These are phyloP conservation scores for Callitettix versicolor DNA, from an alignment of 1,140 invertebrate species.

Conservation along the genomic window DNA sequence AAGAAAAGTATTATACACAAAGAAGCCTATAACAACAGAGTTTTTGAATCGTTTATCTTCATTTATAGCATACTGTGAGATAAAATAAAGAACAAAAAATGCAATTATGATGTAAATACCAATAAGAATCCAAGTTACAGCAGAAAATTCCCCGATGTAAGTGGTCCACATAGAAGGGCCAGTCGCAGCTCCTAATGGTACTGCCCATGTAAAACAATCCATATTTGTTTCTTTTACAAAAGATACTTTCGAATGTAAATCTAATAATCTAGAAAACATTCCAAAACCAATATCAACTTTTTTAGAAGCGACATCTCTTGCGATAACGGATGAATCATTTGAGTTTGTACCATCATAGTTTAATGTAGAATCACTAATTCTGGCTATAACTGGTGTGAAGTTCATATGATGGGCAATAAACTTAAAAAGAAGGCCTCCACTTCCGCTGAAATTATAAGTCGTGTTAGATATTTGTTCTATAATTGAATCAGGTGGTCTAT, in stretches of 20 bases:
- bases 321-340: conserved; percentile 18
- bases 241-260: conserved; percentile 16
- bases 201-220: conserved; percentile 28
- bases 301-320: conserved; percentile 12
- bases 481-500: conserved; percentile 23
- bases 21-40: conserved; percentile 12
- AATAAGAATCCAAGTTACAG: conserved; percentile 12
- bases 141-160: conserved; percentile 24
- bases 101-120: conserved; percentile 13
- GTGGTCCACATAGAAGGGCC: conserved; percentile 25
- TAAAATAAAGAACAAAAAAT: conserved; percentile 6
- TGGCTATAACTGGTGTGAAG: conserved; percentile 22
- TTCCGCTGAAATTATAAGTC: conserved; percentile 14
- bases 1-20: conserved; percentile 19
- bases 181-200: conserved; percentile 23
- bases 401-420: conserved; percentile 23
- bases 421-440: conserved; percentile 18
- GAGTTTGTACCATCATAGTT: conserved; percentile 19
- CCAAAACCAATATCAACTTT: conserved; percentile 23
- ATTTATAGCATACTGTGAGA: neutral
- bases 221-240: conserved; percentile 23
- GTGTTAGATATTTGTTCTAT: conserved; percentile 13
- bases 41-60: conserved; percentile 6
- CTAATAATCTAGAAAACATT: conserved; percentile 23
- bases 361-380: conserved; percentile 11